A percentile compares a stretch with the other conserved stretches of the same genome.
Conservation (phyloP, 2,113 vertebrate species). For the Todiramphus chloris region DNA sequence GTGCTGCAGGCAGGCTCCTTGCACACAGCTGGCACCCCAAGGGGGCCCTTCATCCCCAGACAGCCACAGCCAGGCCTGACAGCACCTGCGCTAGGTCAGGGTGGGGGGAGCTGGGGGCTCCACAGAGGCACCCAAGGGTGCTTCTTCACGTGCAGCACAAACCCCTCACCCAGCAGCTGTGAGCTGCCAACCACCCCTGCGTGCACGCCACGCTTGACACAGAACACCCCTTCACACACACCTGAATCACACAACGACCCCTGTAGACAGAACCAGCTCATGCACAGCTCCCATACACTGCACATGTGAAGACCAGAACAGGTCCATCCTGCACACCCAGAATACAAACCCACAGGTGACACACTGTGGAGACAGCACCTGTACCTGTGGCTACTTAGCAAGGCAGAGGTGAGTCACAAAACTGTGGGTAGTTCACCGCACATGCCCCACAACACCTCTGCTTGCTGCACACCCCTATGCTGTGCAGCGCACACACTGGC, state of each 20-base stretch:
- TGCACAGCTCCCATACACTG: background rate
- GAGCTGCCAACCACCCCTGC: accelerated
- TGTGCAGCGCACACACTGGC: background rate
- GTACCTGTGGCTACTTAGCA: background rate
- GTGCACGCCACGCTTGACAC: accelerated
- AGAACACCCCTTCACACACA: accelerated
- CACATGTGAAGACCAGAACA: accelerated
- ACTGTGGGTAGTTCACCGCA: no score
- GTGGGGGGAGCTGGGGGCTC: background rate
- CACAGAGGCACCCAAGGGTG: background rate
- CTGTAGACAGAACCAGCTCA: background rate
- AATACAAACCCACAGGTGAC: background rate
- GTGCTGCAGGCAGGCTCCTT: conserved; percentile 77
- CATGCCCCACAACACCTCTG: background rate
- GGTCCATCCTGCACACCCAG: background rate
- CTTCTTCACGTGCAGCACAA: background rate
- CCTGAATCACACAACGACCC: no score
- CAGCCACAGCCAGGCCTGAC: conserved; percentile 77
- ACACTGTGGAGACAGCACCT: no score
- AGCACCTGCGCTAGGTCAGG: conserved; percentile 71
- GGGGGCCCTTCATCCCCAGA: conserved; percentile 62
- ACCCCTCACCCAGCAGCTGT: accelerated
- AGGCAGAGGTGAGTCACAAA: background rate
- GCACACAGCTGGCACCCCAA: conserved; percentile 86
- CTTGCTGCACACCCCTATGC: no score